Evolutionary conservation across 2,888 invertebrate species (phyloP).

Genomic region (Athrips mouffetella): DNA sequence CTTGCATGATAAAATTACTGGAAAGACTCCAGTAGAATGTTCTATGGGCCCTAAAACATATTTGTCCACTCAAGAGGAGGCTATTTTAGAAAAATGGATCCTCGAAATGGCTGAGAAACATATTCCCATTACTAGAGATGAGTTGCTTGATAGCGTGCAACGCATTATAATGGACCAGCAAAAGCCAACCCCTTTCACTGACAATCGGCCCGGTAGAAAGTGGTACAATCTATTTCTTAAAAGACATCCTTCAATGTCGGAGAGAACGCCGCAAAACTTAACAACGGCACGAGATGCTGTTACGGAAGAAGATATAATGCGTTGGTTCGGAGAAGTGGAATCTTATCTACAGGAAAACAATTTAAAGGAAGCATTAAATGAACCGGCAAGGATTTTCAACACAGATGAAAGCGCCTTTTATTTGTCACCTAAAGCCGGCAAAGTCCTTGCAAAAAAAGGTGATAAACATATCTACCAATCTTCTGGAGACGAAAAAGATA

Average conservation of each 20-base stretch:
- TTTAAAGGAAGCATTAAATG: slow-evolving; percentile 22
- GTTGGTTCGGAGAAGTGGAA: slow-evolving; percentile 31
- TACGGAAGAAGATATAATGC: slow-evolving; percentile 27
- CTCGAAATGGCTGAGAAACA: slow-evolving; percentile 2
- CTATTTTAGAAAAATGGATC: slow-evolving; percentile 9
- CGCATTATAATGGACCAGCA: slow-evolving; percentile 2
- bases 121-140: slow-evolving; percentile 12
- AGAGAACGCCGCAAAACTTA: slow-evolving; percentile 31
- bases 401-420: slow-evolving; percentile 32
- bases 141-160: slow-evolving; percentile 14
- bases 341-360: slow-evolving; percentile 22
- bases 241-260: slow-evolving; percentile 28
- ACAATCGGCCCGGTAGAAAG: slow-evolving; percentile 32
- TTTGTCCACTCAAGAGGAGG: slow-evolving; percentile 4
- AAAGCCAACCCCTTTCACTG: slow-evolving; percentile 23
- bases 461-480: slow-evolving; percentile 31
- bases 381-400: slow-evolving; percentile 32
- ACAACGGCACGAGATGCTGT: slow-evolving; percentile 28
- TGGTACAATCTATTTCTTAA: slow-evolving; percentile 32
- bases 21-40: slow-evolving; percentile 15
- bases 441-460: slow-evolving; percentile 32
- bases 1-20: slow-evolving; percentile 14
- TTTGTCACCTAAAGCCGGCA: slow-evolving; percentile 29
- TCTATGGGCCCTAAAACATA: slow-evolving; percentile 12
- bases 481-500: slow-evolving; percentile 29